These are phyloP conservation scores for Clistopyga incitator DNA, from an alignment of 2,888 invertebrate genomes.

Conservation along the genomic window DNA sequence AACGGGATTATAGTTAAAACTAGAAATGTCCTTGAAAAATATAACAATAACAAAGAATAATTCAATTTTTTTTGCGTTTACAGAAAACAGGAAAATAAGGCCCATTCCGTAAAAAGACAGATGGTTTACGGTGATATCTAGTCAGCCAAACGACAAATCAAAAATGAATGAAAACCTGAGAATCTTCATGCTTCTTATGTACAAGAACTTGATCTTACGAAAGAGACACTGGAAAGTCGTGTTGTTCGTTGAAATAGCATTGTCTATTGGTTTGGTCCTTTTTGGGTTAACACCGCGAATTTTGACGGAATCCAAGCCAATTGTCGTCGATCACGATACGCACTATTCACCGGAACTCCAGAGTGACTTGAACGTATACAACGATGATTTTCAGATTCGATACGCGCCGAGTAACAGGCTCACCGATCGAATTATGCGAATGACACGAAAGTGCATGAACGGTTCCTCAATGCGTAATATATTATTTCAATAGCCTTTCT, in stretches of 20 bases:
- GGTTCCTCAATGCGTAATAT: conserved; percentile 74
- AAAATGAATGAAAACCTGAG: conserved; percentile 64
- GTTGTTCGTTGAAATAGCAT: conserved; percentile 77
- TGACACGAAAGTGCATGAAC: conserved; percentile 73
- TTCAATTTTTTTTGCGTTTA: too few relatives aligned
- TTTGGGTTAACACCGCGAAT: conserved; percentile 77
- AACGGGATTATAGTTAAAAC: too few relatives aligned
- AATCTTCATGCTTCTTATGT: conserved; percentile 76
- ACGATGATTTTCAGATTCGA: conserved; percentile 55
- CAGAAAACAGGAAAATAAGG: too few relatives aligned
- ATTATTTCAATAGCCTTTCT: conserved; percentile 6
- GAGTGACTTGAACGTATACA: not conserved
- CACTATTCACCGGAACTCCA: conserved; percentile 70
- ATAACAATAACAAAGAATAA: too few relatives aligned
- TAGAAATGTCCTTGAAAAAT: too few relatives aligned
- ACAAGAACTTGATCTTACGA: conserved; percentile 80
- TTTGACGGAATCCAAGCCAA: conserved; percentile 72
- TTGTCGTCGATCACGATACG: conserved; percentile 71
- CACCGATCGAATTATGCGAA: conserved; percentile 74
- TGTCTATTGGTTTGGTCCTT: conserved; percentile 77
- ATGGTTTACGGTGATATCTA: not conserved
- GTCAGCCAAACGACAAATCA: not conserved
- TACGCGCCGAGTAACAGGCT: conserved; percentile 76
- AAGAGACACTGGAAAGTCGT: conserved; percentile 78
- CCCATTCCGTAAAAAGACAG: not conserved